A percentile compares a stretch with the other conserved stretches of the same genome.
phyloP scores from a whole-genome alignment of 2,888 invertebrate species.

The Liopterus haemorrhoidalis region DNA sequence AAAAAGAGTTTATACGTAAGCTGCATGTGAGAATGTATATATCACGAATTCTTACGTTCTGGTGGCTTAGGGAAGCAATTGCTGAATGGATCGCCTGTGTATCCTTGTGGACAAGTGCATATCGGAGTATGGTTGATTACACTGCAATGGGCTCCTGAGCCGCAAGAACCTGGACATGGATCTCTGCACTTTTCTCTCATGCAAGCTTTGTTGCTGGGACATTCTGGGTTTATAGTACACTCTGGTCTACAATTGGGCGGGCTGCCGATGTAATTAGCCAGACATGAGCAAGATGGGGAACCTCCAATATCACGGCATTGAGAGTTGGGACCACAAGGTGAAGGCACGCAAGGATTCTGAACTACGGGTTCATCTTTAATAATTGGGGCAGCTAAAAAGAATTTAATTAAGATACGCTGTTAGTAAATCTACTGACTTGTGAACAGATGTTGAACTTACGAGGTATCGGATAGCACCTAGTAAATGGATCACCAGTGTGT shows the following conservation, averaged over 20 bases:
- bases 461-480: slow-evolving; percentile 49
- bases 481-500: slow-evolving; percentile 62
- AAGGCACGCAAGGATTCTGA: slow-evolving; percentile 54
- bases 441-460: slow-evolving; percentile 38
- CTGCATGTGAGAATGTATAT: slow-evolving; percentile 40
- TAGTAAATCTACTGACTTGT: neutral
- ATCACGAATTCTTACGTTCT: slow-evolving; percentile 39
- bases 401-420: no score
- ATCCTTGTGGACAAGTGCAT: slow-evolving; percentile 58
- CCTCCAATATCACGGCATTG: slow-evolving; percentile 55
- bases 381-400: no score
- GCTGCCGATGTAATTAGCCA: slow-evolving; percentile 52
- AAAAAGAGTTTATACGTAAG: slow-evolving; percentile 37
- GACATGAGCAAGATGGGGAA: slow-evolving; percentile 52
- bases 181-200: slow-evolving; percentile 53
- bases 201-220: slow-evolving; percentile 53
- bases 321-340: slow-evolving; percentile 54
- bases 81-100: slow-evolving; percentile 59
- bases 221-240: slow-evolving; percentile 59
- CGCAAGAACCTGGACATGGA: slow-evolving; percentile 61
- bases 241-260: slow-evolving; percentile 64
- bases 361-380: slow-evolving; percentile 38
- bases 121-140: slow-evolving; percentile 65
- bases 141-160: slow-evolving; percentile 55
- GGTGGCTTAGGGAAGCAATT: slow-evolving; percentile 50